Evolutionary conservation across 2,113 vertebrate genomes (phyloP).

Genomic region (Hiodon tergisus): DNA sequence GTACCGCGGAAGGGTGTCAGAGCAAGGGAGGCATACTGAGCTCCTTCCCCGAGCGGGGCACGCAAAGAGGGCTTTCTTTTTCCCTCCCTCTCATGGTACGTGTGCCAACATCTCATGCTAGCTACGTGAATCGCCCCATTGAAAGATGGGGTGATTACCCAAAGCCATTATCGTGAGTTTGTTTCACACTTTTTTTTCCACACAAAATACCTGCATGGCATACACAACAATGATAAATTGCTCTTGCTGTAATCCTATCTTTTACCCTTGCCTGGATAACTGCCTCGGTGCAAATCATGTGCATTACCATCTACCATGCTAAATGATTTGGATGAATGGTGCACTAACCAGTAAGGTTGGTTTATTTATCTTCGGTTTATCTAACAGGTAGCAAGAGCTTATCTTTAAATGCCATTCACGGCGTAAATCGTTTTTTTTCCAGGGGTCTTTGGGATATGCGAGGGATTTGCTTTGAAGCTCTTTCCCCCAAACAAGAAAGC

Average conservation of each 20-base stretch:
- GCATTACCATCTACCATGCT: background rate
- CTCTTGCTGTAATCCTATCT: conserved; percentile 37
- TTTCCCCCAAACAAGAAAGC: no score
- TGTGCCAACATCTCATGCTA: no score
- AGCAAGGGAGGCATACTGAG: background rate
- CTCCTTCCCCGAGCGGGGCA: background rate
- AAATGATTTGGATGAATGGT: conserved; percentile 34
- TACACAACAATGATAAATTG: conserved; percentile 20
- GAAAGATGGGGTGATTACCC: background rate
- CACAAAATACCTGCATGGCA: conserved; percentile 27
- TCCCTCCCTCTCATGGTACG: no score
- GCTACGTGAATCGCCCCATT: background rate
- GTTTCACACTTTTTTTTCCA: background rate
- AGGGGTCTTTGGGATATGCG: no score
- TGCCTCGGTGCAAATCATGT: conserved; percentile 36
- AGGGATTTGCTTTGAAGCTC: no score
- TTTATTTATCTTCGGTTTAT: conserved; percentile 9
- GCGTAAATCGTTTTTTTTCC: background rate
- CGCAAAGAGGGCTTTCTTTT: background rate
- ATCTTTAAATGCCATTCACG: background rate
- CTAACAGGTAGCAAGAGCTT: background rate
- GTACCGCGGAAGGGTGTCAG: conserved; percentile 21
- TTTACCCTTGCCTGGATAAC: conserved; percentile 27
- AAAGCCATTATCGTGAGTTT: background rate
- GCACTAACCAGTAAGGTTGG: conserved; percentile 32